Evolutionary conservation across 2,797 vertebrate species (phyloP).

Genomic region (Anniella stebbinsi): DNA sequence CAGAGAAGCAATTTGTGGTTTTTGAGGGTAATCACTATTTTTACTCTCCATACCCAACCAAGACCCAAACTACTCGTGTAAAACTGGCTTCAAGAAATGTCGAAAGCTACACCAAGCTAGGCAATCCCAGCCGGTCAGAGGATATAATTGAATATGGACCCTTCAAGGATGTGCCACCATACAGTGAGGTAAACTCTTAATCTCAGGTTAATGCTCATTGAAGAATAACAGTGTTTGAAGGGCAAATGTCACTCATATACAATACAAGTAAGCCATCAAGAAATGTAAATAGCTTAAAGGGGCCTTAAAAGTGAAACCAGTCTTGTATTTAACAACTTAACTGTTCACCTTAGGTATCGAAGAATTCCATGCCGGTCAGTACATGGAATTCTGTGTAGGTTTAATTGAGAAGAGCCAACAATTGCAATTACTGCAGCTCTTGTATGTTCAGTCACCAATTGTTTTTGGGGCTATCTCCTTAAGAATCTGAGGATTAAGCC

Average conservation of each 20-base stretch:
- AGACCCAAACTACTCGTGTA: slow-evolving; percentile 90
- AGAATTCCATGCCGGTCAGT: not conserved
- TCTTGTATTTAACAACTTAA: not conserved
- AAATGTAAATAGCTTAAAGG: not conserved
- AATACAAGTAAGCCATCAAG: not conserved
- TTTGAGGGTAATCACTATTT: slow-evolving; percentile 98
- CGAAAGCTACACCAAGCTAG: slow-evolving; percentile 95
- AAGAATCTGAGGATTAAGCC: not conserved
- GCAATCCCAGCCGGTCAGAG: slow-evolving; percentile 91
- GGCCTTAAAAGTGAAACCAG: not conserved
- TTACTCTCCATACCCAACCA: slow-evolving; percentile 92
- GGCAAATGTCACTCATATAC: not conserved
- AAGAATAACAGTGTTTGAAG: not conserved
- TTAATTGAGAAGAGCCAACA: too few relatives aligned
- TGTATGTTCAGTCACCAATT: too few relatives aligned
- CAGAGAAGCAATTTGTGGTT: slow-evolving; percentile 95
- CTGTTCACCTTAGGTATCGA: not conserved
- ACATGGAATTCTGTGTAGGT: not conserved
- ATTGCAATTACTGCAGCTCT: too few relatives aligned
- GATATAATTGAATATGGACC: slow-evolving; percentile 95
- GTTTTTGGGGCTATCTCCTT: too few relatives aligned
- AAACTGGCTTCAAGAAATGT: slow-evolving; percentile 93
- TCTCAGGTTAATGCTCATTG: not conserved
- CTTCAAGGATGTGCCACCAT: slow-evolving; percentile 89
- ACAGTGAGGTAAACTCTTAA: slow-evolving; percentile 86